Percentiles rank a stretch among this genome's conserved stretches.
phyloP scores from a whole-genome alignment of 37 sponge, comb jelly and placozoan species.

The Chondrilla cf. caribensis region DNA sequence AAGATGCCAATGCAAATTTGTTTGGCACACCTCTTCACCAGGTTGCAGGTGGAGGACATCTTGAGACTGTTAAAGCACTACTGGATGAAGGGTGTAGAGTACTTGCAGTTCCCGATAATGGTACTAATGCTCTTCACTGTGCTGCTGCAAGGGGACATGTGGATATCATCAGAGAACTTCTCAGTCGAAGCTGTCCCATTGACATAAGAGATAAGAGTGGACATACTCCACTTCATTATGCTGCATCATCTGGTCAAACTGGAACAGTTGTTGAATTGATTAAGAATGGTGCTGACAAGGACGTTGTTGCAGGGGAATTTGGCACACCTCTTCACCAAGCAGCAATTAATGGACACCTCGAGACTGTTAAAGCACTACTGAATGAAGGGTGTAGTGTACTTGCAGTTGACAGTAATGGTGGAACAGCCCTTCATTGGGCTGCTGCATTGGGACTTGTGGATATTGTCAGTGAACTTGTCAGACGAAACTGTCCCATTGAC shows the following conservation, averaged over 20 bases:
- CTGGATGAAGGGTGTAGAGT: too few relatives aligned
- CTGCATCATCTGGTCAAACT: neutral
- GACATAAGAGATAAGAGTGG: neutral
- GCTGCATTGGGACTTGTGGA: neutral
- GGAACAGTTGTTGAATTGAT: neutral
- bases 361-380: neutral
- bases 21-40: too few relatives aligned
- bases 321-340: conserved; percentile 7
- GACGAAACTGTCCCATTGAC: neutral
- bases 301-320: neutral
- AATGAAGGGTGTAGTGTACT: neutral
- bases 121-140: too few relatives aligned
- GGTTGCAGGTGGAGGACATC: too few relatives aligned
- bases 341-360: neutral
- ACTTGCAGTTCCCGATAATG: too few relatives aligned
- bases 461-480: neutral
- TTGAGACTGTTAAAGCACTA: too few relatives aligned
- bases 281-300: neutral
- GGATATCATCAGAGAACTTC: too few relatives aligned
- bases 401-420: neutral
- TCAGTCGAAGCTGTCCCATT: too few relatives aligned
- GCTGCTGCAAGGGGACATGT: too few relatives aligned
- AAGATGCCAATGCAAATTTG: too few relatives aligned
- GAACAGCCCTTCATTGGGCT: neutral
- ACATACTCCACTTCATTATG: conserved; percentile 1